A percentile compares a stretch with the other conserved stretches of the same genome.
phyloP scores from a whole-genome alignment of 2,888 invertebrate species.

The Phyllotreta cruciferae region DNA sequence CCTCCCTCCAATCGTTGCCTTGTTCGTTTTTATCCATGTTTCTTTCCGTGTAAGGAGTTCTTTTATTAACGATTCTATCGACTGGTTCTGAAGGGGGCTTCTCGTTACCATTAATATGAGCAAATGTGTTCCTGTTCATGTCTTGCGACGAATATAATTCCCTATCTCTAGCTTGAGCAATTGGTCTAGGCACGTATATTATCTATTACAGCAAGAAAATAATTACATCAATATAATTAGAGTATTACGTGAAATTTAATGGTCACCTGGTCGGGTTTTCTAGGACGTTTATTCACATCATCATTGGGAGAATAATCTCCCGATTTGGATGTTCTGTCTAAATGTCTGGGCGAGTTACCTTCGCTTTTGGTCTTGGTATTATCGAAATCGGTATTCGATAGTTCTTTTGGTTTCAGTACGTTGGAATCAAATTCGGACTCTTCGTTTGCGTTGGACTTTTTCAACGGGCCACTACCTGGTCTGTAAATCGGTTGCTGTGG shows the following conservation, averaged over 20 bases:
- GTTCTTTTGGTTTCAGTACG: slow-evolving; percentile 45
- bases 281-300: slow-evolving; percentile 38
- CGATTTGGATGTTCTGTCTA: slow-evolving; percentile 42
- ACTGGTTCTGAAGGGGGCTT: slow-evolving; percentile 37
- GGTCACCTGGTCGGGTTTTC: slow-evolving; percentile 63
- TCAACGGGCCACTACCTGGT: slow-evolving; percentile 78
- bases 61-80: slow-evolving; percentile 40
- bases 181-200: slow-evolving; percentile 61
- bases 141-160: slow-evolving; percentile 39
- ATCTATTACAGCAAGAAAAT: slow-evolving; percentile 43
- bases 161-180: slow-evolving; percentile 47
- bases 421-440: slow-evolving; percentile 63
- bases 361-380: slow-evolving; percentile 48
- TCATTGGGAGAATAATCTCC: slow-evolving; percentile 42
- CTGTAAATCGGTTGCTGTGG: slow-evolving; percentile 76
- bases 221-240: neutral
- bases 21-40: slow-evolving; percentile 47
- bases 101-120: slow-evolving; percentile 46
- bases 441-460: slow-evolving; percentile 70
- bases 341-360: slow-evolving; percentile 50
- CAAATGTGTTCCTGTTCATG: slow-evolving; percentile 32
- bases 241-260: too few relatives aligned
- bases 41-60: slow-evolving; percentile 42
- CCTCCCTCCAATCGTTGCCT: slow-evolving; percentile 54
- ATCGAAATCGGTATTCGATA: slow-evolving; percentile 41